A percentile compares a stretch with the other conserved stretches of the same genome.
These are phyloP conservation scores for Hyperoplus immaculatus DNA, from an alignment of 2,797 vertebrate species.

Conservation along the genomic window DNA sequence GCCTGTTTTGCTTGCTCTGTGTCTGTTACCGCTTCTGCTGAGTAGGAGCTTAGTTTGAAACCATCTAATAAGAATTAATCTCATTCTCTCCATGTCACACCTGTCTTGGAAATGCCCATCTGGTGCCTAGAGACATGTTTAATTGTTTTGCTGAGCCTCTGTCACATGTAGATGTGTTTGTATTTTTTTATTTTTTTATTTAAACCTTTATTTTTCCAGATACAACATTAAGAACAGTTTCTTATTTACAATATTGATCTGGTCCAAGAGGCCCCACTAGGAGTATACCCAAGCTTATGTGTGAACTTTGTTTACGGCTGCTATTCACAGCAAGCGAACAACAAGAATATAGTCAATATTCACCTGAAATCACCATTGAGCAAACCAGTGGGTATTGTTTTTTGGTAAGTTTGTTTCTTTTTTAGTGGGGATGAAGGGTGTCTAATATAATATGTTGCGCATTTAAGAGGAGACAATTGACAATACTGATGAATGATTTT, in stretches of 20 bases:
- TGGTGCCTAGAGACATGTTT: conserved; percentile 67
- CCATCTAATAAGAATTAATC: conserved; percentile 72
- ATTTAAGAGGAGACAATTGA: neutral
- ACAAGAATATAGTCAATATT: conserved; percentile 35
- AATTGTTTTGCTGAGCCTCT: conserved; percentile 72
- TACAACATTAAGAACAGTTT: no score
- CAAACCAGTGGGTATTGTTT: conserved; percentile 16
- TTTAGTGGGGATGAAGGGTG: neutral
- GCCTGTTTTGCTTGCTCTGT: conserved; percentile 5
- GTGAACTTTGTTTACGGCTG: conserved; percentile 24
- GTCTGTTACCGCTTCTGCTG: conserved; percentile 31
- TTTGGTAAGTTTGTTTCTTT: neutral
- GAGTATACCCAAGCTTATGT: conserved; percentile 27
- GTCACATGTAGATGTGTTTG: conserved; percentile 59
- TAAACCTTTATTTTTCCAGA: no score
- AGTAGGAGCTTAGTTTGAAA: conserved; percentile 60
- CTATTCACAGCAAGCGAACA: conserved; percentile 15
- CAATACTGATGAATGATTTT: neutral
- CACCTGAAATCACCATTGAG: conserved; percentile 29
- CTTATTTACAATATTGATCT: no score
- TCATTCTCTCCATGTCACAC: conserved; percentile 64
- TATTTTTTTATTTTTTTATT: neutral
- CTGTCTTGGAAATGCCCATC: conserved; percentile 69
- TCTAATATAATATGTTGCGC: neutral
- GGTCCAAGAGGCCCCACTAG: no score